phyloP scores from a whole-genome alignment of 2,797 vertebrate genomes.

The Catostomus latipinnis region DNA sequence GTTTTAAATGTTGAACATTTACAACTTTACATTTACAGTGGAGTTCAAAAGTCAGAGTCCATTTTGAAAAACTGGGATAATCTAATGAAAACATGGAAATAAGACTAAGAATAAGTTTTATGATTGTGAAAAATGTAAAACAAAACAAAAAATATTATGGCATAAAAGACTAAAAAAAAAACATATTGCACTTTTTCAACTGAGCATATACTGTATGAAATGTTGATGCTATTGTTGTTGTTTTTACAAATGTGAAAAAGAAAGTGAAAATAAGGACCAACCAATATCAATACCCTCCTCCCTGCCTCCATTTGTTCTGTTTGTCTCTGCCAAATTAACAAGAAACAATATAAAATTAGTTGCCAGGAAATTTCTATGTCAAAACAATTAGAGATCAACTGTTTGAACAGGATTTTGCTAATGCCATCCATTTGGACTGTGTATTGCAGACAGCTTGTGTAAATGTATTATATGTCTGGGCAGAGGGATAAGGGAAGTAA shows the following conservation, averaged over 20 bases:
- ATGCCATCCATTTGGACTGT: constrained; percentile 63
- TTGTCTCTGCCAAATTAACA: constrained; percentile 60
- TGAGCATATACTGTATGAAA: no score
- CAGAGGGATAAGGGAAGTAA: not conserved
- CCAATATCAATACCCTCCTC: not conserved
- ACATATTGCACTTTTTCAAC: no score
- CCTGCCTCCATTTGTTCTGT: not conserved
- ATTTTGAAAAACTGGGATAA: no score
- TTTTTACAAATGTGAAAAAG: no score
- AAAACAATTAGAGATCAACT: constrained; percentile 66
- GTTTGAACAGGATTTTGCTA: constrained; percentile 72
- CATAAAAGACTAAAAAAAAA: no score
- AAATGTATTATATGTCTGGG: constrained; percentile 10
- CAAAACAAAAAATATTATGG: no score
- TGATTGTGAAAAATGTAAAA: no score
- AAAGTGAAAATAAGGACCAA: not conserved
- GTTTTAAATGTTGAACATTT: not conserved
- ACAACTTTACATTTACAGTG: no score
- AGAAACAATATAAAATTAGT: constrained; percentile 66
- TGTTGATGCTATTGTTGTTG: no score
- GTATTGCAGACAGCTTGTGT: constrained; percentile 18
- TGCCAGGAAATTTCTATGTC: constrained; percentile 71
- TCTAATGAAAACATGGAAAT: no score
- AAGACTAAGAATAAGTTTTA: no score
- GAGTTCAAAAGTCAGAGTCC: no score